Conservation (phyloP, 2,888 invertebrate genomes). For the Trichacis sp. region DNA sequence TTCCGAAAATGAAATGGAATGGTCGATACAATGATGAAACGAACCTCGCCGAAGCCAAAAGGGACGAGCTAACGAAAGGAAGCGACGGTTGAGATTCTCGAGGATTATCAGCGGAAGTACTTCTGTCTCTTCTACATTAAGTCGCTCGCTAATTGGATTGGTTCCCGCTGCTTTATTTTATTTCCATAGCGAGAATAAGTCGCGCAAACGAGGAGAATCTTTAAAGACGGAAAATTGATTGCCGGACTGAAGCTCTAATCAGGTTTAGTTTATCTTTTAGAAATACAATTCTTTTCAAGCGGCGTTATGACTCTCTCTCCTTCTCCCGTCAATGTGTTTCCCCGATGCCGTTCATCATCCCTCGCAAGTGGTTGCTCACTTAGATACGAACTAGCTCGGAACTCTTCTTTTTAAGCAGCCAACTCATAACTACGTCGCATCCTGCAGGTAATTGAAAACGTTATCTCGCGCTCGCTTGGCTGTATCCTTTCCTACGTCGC, state of each 20-base stretch:
- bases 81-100: constrained; percentile 27
- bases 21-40: not conserved
- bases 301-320: constrained; percentile 9
- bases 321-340: constrained; percentile 25
- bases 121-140: constrained; percentile 51
- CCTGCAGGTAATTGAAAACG: constrained; percentile 69
- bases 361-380: constrained; percentile 49
- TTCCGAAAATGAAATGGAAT: too few relatives aligned
- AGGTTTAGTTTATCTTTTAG: constrained; percentile 60
- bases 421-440: constrained; percentile 69
- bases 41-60: constrained; percentile 10
- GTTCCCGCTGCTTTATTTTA: constrained; percentile 35
- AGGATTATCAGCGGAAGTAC: constrained; percentile 55
- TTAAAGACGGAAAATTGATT: constrained; percentile 17
- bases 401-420: constrained; percentile 55
- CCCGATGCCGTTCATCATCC: constrained; percentile 56
- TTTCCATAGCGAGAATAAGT: constrained; percentile 24
- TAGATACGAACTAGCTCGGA: constrained; percentile 31
- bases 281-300: constrained; percentile 54
- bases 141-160: constrained; percentile 60
- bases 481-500: constrained; percentile 56
- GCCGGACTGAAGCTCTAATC: constrained; percentile 47
- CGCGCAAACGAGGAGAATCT: constrained; percentile 13
- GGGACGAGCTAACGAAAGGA: not conserved
- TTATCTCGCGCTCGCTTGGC: constrained; percentile 65